These are phyloP conservation scores for Diarsia dahlii DNA, from an alignment of 2,888 invertebrate species.

Conservation along the genomic window DNA sequence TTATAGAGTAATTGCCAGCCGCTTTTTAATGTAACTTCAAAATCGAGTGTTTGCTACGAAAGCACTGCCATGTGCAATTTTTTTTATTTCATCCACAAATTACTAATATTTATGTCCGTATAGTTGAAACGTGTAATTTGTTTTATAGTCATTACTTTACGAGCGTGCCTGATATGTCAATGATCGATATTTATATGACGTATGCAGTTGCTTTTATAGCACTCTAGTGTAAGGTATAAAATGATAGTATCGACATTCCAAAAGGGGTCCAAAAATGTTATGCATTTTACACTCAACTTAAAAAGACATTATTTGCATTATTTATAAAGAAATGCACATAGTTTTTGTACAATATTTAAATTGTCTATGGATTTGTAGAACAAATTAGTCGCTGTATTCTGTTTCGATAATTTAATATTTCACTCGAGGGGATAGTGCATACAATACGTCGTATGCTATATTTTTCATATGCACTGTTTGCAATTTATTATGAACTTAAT, in stretches of 20 bases:
- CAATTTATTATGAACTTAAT: constrained; percentile 86
- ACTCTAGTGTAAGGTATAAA: constrained; percentile 75
- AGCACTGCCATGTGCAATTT: constrained; percentile 90
- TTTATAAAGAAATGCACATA: constrained; percentile 68
- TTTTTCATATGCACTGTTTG: constrained; percentile 81
- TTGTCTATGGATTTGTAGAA: constrained; percentile 66
- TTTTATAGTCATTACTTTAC: constrained; percentile 85
- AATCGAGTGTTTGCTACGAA: constrained; percentile 87
- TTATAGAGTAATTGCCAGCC: constrained; percentile 89
- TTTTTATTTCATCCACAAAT: constrained; percentile 81
- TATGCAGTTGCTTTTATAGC: constrained; percentile 79
- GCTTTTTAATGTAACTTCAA: constrained; percentile 86
- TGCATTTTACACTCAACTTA: constrained; percentile 73
- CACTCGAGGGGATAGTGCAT: constrained; percentile 66
- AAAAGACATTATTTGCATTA: constrained; percentile 73
- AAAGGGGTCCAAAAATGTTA: constrained; percentile 85
- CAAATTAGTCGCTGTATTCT: constrained; percentile 69
- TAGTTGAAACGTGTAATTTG: constrained; percentile 82
- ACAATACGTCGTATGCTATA: constrained; percentile 64
- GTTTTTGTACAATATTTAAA: constrained; percentile 68
- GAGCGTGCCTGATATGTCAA: constrained; percentile 79
- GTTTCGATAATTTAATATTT: constrained; percentile 64
- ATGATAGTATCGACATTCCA: constrained; percentile 86
- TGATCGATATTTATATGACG: constrained; percentile 76
- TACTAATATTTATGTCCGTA: constrained; percentile 81